Base-by-base conservation (phyloP, 2,888 invertebrate species). In the Drosophila nr. medialis region DNA sequence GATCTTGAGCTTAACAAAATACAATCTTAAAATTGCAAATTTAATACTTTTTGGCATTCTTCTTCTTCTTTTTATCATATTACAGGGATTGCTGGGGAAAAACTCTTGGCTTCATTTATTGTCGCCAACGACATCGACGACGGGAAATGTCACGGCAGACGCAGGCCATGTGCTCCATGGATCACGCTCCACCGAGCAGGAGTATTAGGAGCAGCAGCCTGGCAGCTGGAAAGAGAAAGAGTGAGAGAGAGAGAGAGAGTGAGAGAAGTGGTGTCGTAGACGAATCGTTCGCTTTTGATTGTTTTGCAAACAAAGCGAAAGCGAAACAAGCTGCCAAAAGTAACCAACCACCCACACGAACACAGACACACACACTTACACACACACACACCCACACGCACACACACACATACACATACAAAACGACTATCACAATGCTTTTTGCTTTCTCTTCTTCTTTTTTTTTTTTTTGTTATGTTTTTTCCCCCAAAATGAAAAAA, bases 231-330 rank as follows among this genome's bases (percentile, higher is more conserved):
- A 27, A 1, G 40, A 32, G 30, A 13, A 7, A 42, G 34, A 29
- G 42, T 21, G 50, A 4, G 29, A 32, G 51, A 32, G n/a, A 18
- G 5, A 4, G 21, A 24, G 62, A 36, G 11, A 48, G 42, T 29
- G 34, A 24, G 11, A 32, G 32, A 32, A 45, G 50, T 49, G 50
- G 50, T 62, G 58, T 54, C 64, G 76, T 64, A 65, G 62, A 72
- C 80, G 88, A 78, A 71, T 80, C 72, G 76, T 76, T 77, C 69
- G 78, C 71, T 81, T 86, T 83, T 86, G 86, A 86, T 86, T 86
- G 90, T 86, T 90, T 86, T 83, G 83, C 86, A 86, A 86, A 88
- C 86, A 86, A 90, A 90, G 89, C 91, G 75, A 86, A 81, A 81
- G 73, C 75, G 75, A 83, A 80, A 72, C 81, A 77, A 64, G 65